Evolutionary conservation across 2,113 vertebrate species (phyloP), one percentile per base, ranked within the genome.

Genomic region (Gobio gobio): DNA sequence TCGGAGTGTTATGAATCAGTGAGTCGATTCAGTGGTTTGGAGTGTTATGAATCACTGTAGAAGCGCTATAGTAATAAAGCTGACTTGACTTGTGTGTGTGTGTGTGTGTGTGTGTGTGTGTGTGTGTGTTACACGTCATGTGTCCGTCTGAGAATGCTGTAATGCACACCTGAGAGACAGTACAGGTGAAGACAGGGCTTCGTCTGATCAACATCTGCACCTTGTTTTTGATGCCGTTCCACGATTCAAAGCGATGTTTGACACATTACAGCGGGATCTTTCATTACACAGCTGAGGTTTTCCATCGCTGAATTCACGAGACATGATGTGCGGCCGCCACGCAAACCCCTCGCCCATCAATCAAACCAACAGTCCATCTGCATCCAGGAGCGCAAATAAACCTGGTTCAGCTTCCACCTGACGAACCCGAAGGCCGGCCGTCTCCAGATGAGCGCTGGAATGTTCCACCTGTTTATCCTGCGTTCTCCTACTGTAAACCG

Each of bases 401-500:
- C 76, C 84, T 78, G 59, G 59, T 45, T 20, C 54, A 20, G 54
- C 54, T 20, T 20, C 78, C 83, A 86, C 87, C 87, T 88, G 87
- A 88, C 77, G 70, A 76, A 36, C 84, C 54, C 54, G 2, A 7
- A 56, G 54, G 54, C 54, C 87, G 78, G 68, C 83, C 47, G 87
- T 84, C 85, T 86, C 83, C 87, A 40, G 84, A 70, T 12, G 33
- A 85, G 54, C 77, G 79, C 68, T 82, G 87, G 87, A 88, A 88
- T 86, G 85, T 88, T 88, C 87, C 85, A 73, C 77, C 87, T 84
- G 87, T 83, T 88, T 84, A 88, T 83, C 70, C 87, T 88, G 87
- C 77, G 40, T 86, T 88, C 87, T 88, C 78, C 70, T 88, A 84
- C 87, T 88, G 77, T 88, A 88, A 88, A 88, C 87, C 87, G 81